phyloP scores from a whole-genome alignment of 1,140 invertebrate species.

The Drosophila pruinosa region DNA sequence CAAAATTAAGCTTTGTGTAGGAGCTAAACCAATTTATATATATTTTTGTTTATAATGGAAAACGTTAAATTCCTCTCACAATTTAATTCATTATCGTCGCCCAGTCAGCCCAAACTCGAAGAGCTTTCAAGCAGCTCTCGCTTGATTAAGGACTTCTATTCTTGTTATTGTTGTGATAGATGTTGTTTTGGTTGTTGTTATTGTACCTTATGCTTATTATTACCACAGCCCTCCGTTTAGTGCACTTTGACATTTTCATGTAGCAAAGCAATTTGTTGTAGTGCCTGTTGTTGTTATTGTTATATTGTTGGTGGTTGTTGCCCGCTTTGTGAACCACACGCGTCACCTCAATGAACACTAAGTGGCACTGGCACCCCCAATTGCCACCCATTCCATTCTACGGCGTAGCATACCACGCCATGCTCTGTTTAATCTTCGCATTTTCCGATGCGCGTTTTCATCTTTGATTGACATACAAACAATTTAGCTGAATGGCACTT shows the following conservation, averaged over 20 bases:
- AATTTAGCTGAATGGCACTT: constrained; percentile 81
- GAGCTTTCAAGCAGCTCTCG: constrained; percentile 41
- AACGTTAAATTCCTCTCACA: neutral
- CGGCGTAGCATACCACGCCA: neutral
- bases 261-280: constrained; percentile 74
- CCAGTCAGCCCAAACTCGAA: neutral
- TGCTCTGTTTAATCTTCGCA: constrained; percentile 75
- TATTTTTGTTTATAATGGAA: neutral
- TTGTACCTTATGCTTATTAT: constrained; percentile 65
- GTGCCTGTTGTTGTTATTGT: constrained; percentile 46
- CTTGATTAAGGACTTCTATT: constrained; percentile 62
- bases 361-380: constrained; percentile 43
- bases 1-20: too few relatives aligned
- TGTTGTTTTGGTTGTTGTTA: constrained; percentile 53
- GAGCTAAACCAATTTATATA: too few relatives aligned
- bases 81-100: constrained; percentile 30
- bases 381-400: neutral
- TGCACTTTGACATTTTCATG: constrained; percentile 63
- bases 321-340: constrained; percentile 51
- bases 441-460: constrained; percentile 79
- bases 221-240: constrained; percentile 43
- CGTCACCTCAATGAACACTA: constrained; percentile 69
- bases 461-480: constrained; percentile 82
- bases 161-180: constrained; percentile 44
- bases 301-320: constrained; percentile 29